Evolutionary conservation across 2,113 vertebrate genomes (phyloP).

Genomic region (Semicossyphus pulcher): DNA sequence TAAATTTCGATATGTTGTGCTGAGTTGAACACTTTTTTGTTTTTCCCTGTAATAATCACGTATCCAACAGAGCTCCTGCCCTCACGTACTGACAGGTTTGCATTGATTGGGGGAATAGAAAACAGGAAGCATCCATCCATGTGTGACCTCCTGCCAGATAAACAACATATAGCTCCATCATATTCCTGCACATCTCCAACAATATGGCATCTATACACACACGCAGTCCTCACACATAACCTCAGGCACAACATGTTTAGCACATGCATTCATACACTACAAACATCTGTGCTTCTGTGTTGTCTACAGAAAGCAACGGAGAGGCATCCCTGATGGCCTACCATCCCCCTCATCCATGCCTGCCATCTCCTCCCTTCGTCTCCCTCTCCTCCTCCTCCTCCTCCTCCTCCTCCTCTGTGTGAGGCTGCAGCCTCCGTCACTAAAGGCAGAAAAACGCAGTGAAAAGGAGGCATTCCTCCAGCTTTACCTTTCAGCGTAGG

Average conservation of each 20-base stretch:
- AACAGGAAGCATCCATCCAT: slow-evolving; percentile 8
- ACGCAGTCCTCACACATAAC: slow-evolving; percentile 23
- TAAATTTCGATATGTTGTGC: not conserved
- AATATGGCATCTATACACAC: not conserved
- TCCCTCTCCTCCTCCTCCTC: slow-evolving; percentile 8
- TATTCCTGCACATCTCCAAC: not conserved
- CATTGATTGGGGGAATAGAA: not conserved
- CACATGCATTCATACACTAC: slow-evolving; percentile 27
- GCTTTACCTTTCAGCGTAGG: slow-evolving; percentile 79
- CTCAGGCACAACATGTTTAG: slow-evolving; percentile 21
- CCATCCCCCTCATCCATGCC: slow-evolving; percentile 60
- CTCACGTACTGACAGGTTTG: not conserved
- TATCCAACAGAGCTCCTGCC: not conserved
- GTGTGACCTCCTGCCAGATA: slow-evolving; percentile 10
- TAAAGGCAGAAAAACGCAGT: slow-evolving; percentile 44
- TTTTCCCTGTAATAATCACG: not conserved
- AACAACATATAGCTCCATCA: slow-evolving; percentile 13
- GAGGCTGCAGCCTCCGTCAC: slow-evolving; percentile 28
- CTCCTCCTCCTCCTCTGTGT: slow-evolving; percentile 7
- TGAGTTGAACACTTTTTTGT: not conserved
- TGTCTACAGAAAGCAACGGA: slow-evolving; percentile 43
- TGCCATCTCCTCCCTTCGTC: not conserved
- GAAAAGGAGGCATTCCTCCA: slow-evolving; percentile 60
- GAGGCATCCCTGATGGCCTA: slow-evolving; percentile 67
- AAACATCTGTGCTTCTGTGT: slow-evolving; percentile 56